These are phyloP conservation scores for Antitype chi DNA, from an alignment of 2,888 invertebrate genomes.

Conservation along the genomic window DNA sequence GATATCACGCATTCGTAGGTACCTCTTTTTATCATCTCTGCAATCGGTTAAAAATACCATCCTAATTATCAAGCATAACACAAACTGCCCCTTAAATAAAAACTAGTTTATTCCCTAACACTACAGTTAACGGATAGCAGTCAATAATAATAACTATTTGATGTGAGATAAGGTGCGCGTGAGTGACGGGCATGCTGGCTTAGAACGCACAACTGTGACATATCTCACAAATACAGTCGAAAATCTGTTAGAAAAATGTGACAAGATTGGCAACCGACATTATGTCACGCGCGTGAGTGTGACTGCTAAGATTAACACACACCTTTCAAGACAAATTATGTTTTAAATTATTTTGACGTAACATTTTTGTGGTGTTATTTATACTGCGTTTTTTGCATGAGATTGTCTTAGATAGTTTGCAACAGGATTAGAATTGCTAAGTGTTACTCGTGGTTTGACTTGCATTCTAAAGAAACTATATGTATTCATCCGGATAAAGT, in stretches of 20 bases:
- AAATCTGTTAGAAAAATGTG: constrained; percentile 22
- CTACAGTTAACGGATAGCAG: constrained; percentile 66
- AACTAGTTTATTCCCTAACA: constrained; percentile 63
- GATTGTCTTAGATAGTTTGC: constrained; percentile 29
- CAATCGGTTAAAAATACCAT: not conserved
- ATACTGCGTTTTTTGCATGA: constrained; percentile 43
- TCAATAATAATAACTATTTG: constrained; percentile 70
- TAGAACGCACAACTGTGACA: constrained; percentile 24
- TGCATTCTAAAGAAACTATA: not conserved
- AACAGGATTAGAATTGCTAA: constrained; percentile 31
- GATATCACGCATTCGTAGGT: not conserved
- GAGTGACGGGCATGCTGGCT: constrained; percentile 61
- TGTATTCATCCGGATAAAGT: not conserved
- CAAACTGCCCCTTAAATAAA: constrained; percentile 61
- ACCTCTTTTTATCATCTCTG: not conserved
- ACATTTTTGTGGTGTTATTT: constrained; percentile 48
- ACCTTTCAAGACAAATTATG: constrained; percentile 58
- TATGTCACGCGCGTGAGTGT: constrained; percentile 8
- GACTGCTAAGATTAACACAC: constrained; percentile 31
- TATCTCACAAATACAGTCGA: constrained; percentile 13
- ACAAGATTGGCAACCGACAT: constrained; percentile 7
- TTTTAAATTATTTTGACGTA: constrained; percentile 57
- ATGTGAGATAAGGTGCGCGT: constrained; percentile 69
- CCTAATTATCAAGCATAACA: not conserved
- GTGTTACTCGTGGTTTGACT: not conserved